Percentiles rank a stretch among this genome's conserved stretches.
phyloP scores from a whole-genome alignment of 2,113 vertebrate genomes.

The Oryzias melastigma region DNA sequence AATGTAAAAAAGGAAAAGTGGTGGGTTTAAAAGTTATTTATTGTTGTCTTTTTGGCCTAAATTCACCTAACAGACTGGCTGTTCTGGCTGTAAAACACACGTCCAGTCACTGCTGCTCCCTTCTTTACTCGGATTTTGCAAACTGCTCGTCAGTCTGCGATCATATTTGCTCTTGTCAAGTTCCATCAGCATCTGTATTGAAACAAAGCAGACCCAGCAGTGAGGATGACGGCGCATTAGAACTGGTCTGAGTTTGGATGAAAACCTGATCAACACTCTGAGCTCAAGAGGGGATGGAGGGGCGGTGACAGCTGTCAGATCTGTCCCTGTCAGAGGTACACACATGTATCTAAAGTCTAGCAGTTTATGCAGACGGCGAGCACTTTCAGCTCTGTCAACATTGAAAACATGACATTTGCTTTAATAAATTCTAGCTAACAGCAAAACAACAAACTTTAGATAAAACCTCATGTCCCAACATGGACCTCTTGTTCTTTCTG shows the following conservation, averaged over 20 bases:
- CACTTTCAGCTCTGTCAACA: conserved; percentile 9
- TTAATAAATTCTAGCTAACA: too few relatives aligned
- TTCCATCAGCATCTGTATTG: conserved; percentile 21
- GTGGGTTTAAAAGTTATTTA: too few relatives aligned
- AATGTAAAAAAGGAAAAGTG: too few relatives aligned
- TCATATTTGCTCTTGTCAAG: conserved; percentile 17
- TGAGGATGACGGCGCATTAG: conserved; percentile 48
- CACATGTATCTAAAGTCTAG: background rate
- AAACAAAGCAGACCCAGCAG: conserved; percentile 45
- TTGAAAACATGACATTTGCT: background rate
- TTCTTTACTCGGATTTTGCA: conserved; percentile 11
- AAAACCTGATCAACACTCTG: conserved; percentile 43
- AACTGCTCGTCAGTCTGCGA: conserved; percentile 20
- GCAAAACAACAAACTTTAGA: background rate
- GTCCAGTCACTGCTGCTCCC: background rate
- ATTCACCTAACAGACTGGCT: background rate
- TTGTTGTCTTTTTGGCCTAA: too few relatives aligned
- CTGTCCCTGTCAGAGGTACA: conserved; percentile 10
- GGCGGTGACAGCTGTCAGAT: conserved; percentile 27
- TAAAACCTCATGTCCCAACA: background rate
- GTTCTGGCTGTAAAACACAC: conserved; percentile 1
- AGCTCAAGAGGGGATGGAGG: conserved; percentile 2
- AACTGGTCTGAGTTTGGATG: conserved; percentile 48
- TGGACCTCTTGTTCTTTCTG: background rate
- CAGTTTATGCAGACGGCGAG: background rate